Evolutionary conservation across 2,888 invertebrate genomes (phyloP).

Genomic region (Caenorhabditis afra): DNA sequence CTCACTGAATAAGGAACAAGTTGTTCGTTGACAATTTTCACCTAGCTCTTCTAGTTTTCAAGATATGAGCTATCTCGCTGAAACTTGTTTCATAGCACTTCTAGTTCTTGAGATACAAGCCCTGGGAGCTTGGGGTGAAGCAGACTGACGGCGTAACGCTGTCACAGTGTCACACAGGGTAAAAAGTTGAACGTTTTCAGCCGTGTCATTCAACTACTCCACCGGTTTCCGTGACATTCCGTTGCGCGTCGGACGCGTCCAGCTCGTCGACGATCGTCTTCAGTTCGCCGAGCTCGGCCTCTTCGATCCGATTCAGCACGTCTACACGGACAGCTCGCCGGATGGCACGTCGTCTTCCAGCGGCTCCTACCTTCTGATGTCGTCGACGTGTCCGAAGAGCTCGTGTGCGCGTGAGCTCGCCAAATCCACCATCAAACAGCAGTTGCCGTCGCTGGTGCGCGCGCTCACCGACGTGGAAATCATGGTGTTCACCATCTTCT

Average conservation of each 20-base stretch:
- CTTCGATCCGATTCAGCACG: constrained; percentile 52
- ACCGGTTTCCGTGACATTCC: constrained; percentile 67
- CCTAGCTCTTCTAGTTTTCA: too few species aligned
- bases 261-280: constrained; percentile 62
- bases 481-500: constrained; percentile 66
- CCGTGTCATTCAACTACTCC: constrained; percentile 66
- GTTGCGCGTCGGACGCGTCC: constrained; percentile 67
- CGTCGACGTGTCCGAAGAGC: constrained; percentile 60
- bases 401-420: constrained; percentile 64
- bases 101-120: too few species aligned
- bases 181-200: too few species aligned
- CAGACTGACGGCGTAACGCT: too few species aligned
- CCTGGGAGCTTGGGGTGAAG: too few species aligned
- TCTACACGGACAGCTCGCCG: constrained; percentile 21
- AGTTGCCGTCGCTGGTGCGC: constrained; percentile 61
- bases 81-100: too few species aligned
- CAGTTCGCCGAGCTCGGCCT: constrained; percentile 67
- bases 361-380: constrained; percentile 56
- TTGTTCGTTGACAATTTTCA: too few species aligned
- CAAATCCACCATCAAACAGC: constrained; percentile 55
- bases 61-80: too few species aligned
- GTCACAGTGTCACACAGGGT: too few species aligned
- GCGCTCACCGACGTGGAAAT: constrained; percentile 65
- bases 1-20: too few species aligned
- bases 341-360: constrained; percentile 28